phyloP scores from a whole-genome alignment of 2,113 vertebrate species.

The Daphoenositta chrysoptera region DNA sequence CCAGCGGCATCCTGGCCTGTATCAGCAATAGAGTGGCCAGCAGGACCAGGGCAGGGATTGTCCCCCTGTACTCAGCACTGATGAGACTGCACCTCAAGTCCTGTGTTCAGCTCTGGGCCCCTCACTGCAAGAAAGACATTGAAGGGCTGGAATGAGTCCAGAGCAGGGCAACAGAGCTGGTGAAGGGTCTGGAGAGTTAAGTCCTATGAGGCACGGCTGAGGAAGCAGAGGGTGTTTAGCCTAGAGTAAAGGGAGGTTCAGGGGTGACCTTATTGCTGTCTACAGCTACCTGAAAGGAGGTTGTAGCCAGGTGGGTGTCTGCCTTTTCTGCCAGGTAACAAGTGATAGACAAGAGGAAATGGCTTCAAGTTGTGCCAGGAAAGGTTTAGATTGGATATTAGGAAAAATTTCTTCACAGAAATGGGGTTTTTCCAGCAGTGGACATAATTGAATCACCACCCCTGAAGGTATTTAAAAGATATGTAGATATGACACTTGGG shows the following conservation, averaged over 20 bases:
- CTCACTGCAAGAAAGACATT: neutral
- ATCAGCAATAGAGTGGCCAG: neutral
- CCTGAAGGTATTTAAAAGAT: neutral
- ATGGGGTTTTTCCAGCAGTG: neutral
- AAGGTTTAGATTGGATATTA: neutral
- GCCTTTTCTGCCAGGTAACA: neutral
- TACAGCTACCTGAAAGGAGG: neutral
- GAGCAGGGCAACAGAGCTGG: neutral
- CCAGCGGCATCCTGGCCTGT: too few species aligned
- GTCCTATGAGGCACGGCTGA: too few species aligned
- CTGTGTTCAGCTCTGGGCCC: neutral
- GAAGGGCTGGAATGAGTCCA: neutral
- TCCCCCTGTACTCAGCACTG: neutral
- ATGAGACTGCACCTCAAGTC: accelerated
- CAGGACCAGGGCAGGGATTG: neutral
- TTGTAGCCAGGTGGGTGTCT: accelerated
- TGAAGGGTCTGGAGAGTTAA: neutral
- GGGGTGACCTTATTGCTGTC: neutral
- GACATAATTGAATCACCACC: neutral
- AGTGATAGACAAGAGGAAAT: neutral
- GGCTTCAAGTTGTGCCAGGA: neutral
- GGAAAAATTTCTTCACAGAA: neutral
- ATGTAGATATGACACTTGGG: neutral
- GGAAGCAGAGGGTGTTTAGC: neutral
- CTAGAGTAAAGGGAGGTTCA: neutral